Base-by-base conservation (phyloP, 2,888 invertebrate species). In the Plusia festucae region DNA sequence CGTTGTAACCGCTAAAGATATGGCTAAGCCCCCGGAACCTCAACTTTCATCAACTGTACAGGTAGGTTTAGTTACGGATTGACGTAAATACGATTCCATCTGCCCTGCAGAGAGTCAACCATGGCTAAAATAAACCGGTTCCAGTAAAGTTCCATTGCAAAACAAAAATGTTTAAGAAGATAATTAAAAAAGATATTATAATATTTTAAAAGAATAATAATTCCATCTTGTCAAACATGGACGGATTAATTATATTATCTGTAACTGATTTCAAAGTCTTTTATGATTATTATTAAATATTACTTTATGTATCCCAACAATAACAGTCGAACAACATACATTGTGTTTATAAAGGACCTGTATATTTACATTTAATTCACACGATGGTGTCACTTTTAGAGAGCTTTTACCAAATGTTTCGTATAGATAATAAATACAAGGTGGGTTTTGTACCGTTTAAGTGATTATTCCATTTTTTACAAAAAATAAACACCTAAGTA, bases 1-100 rank as follows among this genome's bases (percentile, higher is more conserved):
- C 82, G 96, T 98, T 49, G 97, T 99, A 53, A 97, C 97, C 59
- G 99, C 99, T 34, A 97, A 96, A 60, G 99, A 99, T 92, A 97
- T 97, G 89, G 98, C 98, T 11, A 94, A 95, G 77, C 96, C 96
- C 71, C 97, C 97, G 30, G 97, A 97, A 83, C 97, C 96, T 60
- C 96, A 97, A 63, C 95, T 98, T 57, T 98, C 98, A 20, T 98
- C 98, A 16, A 98, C 98, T 44, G 98, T 98, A 9, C 98, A 98
- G 97, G 98, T 74, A 66, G 13, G 22, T n/a, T 20, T 13, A n/a
- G 11, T 18, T 16, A 8, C 7, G 0, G 11, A 16, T 9, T 46
- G 1, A 49, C 9, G n/a, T n/a, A n/a, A n/a, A n/a, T n/a, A n/a
- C n/a, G n/a, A n/a, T n/a, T n/a, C n/a, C n/a, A n/a, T n/a, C n/a